These are phyloP conservation scores for Patagioenas fasciata DNA, from an alignment of 2,113 vertebrate species.

Conservation along the genomic window DNA sequence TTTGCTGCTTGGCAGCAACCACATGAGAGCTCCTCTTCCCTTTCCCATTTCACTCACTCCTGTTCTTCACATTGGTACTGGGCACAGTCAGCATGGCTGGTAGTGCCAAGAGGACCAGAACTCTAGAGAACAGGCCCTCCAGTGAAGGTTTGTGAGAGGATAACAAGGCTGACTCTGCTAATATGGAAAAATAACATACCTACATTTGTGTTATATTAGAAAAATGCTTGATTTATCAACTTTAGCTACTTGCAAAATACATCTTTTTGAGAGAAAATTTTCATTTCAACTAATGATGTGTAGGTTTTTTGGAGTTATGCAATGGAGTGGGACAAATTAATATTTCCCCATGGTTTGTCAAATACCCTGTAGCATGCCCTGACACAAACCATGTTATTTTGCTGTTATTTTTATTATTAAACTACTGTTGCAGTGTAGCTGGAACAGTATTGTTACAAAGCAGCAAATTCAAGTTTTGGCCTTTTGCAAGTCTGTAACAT, in stretches of 20 bases:
- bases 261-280: neutral
- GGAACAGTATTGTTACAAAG: neutral
- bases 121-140: neutral
- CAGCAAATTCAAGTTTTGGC: neutral
- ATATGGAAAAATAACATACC: neutral
- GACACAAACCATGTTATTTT: neutral
- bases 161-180: neutral
- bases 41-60: neutral
- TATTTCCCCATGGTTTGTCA: neutral
- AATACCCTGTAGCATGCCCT: neutral
- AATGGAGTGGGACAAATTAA: neutral
- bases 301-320: neutral
- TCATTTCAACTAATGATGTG: neutral
- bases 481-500: neutral
- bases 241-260: neutral
- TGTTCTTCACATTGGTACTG: rapidly evolving
- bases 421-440: neutral
- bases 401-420: neutral
- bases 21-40: neutral
- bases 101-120: neutral
- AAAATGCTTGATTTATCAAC: neutral
- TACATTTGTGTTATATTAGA: neutral
- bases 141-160: neutral
- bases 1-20: neutral
- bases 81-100: neutral